phyloP scores from a whole-genome alignment of 2,888 invertebrate genomes.

The Scelioninae gen. 1 region DNA sequence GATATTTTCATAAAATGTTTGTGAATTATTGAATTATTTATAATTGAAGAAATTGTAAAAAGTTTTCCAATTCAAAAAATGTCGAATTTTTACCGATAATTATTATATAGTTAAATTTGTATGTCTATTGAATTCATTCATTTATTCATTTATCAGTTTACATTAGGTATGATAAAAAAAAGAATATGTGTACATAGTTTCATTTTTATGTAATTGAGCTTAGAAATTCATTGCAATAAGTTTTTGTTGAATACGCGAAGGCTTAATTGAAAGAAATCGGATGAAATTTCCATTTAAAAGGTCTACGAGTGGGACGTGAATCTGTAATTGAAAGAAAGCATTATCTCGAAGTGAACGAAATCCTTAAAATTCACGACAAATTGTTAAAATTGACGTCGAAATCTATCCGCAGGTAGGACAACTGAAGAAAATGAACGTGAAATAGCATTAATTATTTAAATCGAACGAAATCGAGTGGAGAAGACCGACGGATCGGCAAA shows the following conservation, averaged over 20 bases:
- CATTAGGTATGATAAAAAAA: too few relatives aligned
- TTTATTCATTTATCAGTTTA: too few relatives aligned
- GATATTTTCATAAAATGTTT: too few relatives aligned
- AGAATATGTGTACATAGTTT: too few relatives aligned
- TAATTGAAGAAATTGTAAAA: too few relatives aligned
- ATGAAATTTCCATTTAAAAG: slow-evolving; percentile 3
- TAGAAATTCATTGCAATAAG: neutral
- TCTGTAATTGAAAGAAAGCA: slow-evolving; percentile 11
- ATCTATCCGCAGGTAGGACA: too few relatives aligned
- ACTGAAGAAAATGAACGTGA: too few relatives aligned
- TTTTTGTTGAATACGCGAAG: neutral
- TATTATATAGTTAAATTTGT: too few relatives aligned
- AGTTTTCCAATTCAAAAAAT: too few relatives aligned
- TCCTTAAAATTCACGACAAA: neutral
- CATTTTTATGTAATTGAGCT: neutral
- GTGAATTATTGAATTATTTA: too few relatives aligned
- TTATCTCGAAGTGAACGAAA: neutral
- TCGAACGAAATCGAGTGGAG: neutral
- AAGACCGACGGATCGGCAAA: neutral
- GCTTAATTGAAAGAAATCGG: slow-evolving; percentile 11
- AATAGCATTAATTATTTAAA: neutral
- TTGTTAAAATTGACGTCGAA: neutral
- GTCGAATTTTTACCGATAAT: too few relatives aligned
- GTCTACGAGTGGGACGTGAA: slow-evolving; percentile 10
- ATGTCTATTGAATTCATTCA: too few relatives aligned